phyloP scores from a whole-genome alignment of 2,888 invertebrate genomes.

The Phoronis australis region DNA sequence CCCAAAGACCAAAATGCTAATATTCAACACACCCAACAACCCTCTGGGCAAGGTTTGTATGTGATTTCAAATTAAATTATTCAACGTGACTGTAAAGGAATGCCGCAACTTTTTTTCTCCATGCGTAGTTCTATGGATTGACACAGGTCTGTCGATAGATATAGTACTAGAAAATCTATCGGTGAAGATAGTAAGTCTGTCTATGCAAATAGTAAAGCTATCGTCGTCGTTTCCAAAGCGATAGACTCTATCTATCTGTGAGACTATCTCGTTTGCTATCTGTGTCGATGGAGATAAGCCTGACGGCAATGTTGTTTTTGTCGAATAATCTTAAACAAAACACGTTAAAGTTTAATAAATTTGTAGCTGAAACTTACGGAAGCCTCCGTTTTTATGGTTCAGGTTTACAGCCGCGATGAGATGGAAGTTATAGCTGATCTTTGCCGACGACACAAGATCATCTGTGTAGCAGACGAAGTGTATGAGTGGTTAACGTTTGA shows the following conservation, averaged over 20 bases:
- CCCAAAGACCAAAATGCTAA: slow-evolving; percentile 83
- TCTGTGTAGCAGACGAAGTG: slow-evolving; percentile 94
- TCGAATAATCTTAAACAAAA: not conserved
- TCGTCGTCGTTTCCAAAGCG: too few relatives aligned
- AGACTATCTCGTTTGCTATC: too few relatives aligned
- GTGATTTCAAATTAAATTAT: not conserved
- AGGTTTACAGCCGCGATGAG: slow-evolving; percentile 54
- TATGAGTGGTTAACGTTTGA: slow-evolving; percentile 86
- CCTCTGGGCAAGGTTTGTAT: slow-evolving; percentile 91
- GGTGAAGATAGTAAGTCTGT: too few relatives aligned
- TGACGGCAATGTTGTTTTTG: too few relatives aligned
- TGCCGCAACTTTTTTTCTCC: too few relatives aligned
- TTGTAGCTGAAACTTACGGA: not conserved
- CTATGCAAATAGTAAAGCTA: too few relatives aligned
- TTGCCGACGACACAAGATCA: slow-evolving; percentile 84
- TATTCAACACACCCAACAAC: slow-evolving; percentile 97
- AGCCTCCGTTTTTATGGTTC: slow-evolving; percentile 8
- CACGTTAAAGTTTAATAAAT: not conserved
- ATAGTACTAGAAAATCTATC: too few relatives aligned
- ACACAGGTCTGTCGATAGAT: too few relatives aligned
- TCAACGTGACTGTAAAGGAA: too few relatives aligned
- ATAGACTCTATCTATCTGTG: too few relatives aligned
- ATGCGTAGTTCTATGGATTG: too few relatives aligned
- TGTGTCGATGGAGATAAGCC: too few relatives aligned
- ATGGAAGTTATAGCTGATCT: slow-evolving; percentile 69